Conservation (phyloP, 2,888 invertebrate species). For the Carcina quercana region DNA sequence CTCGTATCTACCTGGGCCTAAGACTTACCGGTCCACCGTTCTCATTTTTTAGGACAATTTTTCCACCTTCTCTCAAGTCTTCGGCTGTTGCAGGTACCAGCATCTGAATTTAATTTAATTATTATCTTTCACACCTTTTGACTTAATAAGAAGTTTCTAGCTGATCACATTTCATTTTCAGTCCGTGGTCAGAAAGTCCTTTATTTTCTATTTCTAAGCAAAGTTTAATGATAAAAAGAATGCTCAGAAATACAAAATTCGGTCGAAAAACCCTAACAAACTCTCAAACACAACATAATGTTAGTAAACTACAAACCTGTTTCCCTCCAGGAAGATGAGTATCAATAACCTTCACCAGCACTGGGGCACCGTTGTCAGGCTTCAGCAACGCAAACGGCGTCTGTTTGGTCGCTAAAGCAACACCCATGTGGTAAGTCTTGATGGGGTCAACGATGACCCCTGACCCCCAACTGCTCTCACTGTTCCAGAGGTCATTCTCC, state of each 20-base stretch:
- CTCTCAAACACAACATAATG: not conserved
- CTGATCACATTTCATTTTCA: too few relatives aligned
- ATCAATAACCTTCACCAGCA: constrained; percentile 79
- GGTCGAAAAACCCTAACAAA: not conserved
- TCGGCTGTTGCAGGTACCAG: constrained; percentile 82
- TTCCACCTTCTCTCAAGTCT: constrained; percentile 78
- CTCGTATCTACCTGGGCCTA: constrained; percentile 29
- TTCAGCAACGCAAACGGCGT: constrained; percentile 82
- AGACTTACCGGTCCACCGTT: too few relatives aligned
- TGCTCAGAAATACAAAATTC: not conserved
- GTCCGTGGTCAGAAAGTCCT: not conserved
- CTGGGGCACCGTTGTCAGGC: constrained; percentile 78
- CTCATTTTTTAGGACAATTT: constrained; percentile 66
- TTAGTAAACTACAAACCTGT: constrained; percentile 41
- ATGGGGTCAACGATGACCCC: constrained; percentile 82
- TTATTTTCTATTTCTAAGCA: not conserved
- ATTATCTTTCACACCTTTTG: too few relatives aligned
- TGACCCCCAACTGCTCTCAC: constrained; percentile 34
- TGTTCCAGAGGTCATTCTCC: constrained; percentile 26
- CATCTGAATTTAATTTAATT: constrained; percentile 75
- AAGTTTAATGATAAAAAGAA: not conserved
- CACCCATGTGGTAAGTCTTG: constrained; percentile 81
- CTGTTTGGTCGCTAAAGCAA: constrained; percentile 76
- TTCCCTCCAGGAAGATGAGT: constrained; percentile 62
- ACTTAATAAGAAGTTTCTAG: too few relatives aligned